Conservation (phyloP, 2,888 invertebrate genomes). For the Chironomus riparius region DNA sequence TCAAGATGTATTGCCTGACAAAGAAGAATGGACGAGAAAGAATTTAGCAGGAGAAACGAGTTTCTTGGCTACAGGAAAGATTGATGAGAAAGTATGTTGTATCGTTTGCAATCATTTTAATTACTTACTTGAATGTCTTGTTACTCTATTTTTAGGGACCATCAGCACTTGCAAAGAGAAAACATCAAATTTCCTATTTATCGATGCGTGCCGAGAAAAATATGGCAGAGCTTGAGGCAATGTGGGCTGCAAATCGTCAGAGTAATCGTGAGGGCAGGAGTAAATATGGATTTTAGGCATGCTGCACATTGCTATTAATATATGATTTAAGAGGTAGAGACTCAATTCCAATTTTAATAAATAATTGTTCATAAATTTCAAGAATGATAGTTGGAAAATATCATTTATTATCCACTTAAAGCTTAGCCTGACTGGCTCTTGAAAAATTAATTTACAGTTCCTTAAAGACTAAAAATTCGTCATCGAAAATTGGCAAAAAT, state of each 20-base stretch:
- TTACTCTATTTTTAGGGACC: conserved; percentile 40
- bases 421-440: too few species aligned
- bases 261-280: conserved; percentile 82
- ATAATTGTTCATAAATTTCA: too few species aligned
- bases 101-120: background rate
- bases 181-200: conserved; percentile 94
- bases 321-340: background rate
- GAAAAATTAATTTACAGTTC: background rate
- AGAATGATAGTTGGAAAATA: background rate
- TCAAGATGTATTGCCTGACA: conserved; percentile 67
- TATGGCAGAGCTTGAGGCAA: conserved; percentile 85
- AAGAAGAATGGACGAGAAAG: conserved; percentile 73
- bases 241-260: conserved; percentile 84
- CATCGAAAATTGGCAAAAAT: background rate
- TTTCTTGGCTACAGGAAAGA: conserved; percentile 44
- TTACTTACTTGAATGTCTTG: background rate
- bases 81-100: conserved; percentile 33
- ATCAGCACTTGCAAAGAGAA: conserved; percentile 63
- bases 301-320: background rate
- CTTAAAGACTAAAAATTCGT: background rate
- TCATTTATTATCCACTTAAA: background rate
- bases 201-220: conserved; percentile 78
- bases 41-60: conserved; percentile 62
- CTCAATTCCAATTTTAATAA: background rate
- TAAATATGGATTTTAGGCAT: conserved; percentile 83